phyloP scores from a whole-genome alignment of 2,113 vertebrate genomes.

The Eolophus roseicapilla region DNA sequence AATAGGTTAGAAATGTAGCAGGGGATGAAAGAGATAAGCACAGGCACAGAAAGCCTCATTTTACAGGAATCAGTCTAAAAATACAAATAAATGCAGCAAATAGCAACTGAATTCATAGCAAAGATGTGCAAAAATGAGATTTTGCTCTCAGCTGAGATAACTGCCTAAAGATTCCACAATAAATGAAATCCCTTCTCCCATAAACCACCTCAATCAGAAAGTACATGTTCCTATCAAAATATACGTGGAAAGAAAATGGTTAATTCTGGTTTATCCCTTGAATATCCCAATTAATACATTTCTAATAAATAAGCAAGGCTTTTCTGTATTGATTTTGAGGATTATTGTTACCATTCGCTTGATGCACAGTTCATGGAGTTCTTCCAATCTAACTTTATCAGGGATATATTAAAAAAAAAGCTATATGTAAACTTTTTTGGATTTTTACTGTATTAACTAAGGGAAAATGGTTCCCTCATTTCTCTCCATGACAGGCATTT shows the following conservation, averaged over 20 bases:
- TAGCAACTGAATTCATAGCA: not conserved
- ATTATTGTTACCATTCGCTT: not conserved
- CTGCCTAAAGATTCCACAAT: not conserved
- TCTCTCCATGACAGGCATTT: not conserved
- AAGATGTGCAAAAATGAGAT: not conserved
- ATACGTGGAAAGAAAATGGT: not conserved
- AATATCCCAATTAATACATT: not conserved
- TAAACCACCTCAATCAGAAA: not conserved
- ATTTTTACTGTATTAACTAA: not conserved
- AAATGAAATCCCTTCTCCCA: not conserved
- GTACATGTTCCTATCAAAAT: not conserved
- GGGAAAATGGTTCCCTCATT: not conserved
- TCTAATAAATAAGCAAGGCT: not conserved
- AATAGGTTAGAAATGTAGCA: not conserved
- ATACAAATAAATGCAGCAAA: not conserved
- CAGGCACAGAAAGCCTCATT: not conserved
- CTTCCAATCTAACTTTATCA: not conserved
- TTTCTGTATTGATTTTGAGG: not conserved
- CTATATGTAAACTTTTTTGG: not conserved
- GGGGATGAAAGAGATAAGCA: not conserved
- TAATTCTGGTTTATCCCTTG: not conserved
- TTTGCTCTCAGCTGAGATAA: not conserved
- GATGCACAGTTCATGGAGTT: not conserved
- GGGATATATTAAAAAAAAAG: not conserved
- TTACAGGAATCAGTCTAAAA: not conserved